Conservation (phyloP, 2,113 vertebrate species). For the Bathybates hornii region DNA sequence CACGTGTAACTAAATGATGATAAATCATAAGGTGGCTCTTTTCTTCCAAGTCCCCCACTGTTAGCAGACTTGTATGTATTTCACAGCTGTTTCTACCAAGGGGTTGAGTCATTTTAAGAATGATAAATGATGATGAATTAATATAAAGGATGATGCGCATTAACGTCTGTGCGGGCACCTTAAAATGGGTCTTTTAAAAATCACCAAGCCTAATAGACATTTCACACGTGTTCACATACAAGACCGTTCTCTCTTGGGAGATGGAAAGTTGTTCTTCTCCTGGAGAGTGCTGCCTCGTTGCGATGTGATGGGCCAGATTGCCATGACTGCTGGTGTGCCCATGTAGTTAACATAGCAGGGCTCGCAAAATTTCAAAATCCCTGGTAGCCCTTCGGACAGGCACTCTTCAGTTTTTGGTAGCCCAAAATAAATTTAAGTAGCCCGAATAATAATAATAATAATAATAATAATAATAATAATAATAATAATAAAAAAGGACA, state of each 20-base stretch:
- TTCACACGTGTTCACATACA: neutral
- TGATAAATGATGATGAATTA: neutral
- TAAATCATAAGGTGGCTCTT: neutral
- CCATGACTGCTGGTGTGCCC: neutral
- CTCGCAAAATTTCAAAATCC: too few species aligned
- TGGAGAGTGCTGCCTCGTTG: neutral
- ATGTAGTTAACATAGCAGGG: neutral
- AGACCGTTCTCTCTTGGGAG: neutral
- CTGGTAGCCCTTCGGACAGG: too few species aligned
- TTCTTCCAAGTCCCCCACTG: neutral
- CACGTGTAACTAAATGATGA: neutral
- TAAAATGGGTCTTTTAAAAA: neutral
- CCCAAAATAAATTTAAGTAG: too few species aligned
- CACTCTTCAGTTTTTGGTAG: too few species aligned
- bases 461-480: too few species aligned
- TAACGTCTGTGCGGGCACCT: neutral
- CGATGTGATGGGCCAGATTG: fast-evolving
- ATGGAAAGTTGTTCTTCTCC: neutral
- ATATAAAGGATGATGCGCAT: neutral
- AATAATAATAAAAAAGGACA: too few species aligned
- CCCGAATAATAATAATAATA: too few species aligned
- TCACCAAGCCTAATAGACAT: neutral
- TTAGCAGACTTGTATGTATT: neutral
- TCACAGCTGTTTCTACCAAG: neutral
- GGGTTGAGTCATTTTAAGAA: neutral